phyloP scores from a whole-genome alignment of 2,113 vertebrate genomes.

The Neolamprologus tretocephalus region DNA sequence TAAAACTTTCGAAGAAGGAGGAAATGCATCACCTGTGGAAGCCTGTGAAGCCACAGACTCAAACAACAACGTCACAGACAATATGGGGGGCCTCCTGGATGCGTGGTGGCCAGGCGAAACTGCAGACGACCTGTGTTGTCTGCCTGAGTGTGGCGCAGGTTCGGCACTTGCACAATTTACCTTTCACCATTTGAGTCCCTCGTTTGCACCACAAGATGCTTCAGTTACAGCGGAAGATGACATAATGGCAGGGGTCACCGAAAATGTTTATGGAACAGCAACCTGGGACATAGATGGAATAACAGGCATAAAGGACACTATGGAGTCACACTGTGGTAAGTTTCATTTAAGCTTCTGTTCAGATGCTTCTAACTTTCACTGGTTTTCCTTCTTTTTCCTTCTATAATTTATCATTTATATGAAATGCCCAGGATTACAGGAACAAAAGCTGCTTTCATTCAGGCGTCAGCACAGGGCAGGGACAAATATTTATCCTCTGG shows the following conservation, averaged over 20 bases:
- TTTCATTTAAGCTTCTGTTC: not conserved
- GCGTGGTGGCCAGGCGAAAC: not conserved
- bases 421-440: not conserved
- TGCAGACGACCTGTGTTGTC: not conserved
- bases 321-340: constrained; percentile 12
- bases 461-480: not conserved
- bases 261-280: not conserved
- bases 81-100: not conserved
- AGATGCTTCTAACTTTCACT: not conserved
- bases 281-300: not conserved
- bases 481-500: not conserved
- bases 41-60: not conserved
- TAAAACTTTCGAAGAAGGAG: fast-evolving
- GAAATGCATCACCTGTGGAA: not conserved
- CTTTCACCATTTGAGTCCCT: not conserved
- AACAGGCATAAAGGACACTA: not conserved
- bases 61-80: not conserved
- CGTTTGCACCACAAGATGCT: not conserved
- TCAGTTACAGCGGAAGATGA: not conserved
- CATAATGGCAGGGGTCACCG: not conserved
- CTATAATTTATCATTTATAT: not conserved
- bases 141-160: not conserved
- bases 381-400: not conserved
- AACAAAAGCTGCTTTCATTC: not conserved
- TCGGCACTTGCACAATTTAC: not conserved